A percentile compares a stretch with the other conserved stretches of the same genome.
Evolutionary conservation across 2,888 invertebrate species (phyloP).

Genomic region (Caenorhabditis doughertyi): DNA sequence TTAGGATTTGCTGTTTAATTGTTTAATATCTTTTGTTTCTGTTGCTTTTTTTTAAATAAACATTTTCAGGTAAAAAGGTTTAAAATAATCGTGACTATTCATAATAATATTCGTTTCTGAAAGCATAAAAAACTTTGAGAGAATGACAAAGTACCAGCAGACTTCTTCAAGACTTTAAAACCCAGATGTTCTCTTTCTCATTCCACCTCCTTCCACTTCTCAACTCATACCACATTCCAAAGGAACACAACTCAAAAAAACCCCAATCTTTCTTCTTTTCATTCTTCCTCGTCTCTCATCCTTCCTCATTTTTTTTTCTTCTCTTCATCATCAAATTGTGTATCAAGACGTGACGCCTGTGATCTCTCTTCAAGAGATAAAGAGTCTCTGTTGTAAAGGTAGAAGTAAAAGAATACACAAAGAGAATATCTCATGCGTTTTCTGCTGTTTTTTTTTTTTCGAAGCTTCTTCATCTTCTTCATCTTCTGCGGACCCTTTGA

Average conservation of each 20-base stretch:
- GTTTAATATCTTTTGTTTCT: conserved; percentile 1
- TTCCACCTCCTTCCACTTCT: not conserved
- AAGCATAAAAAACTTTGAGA: not conserved
- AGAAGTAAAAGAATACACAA: conserved; percentile 46
- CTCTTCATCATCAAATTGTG: conserved; percentile 32
- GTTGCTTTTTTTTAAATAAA: conserved; percentile 6
- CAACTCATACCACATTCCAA: conserved; percentile 40
- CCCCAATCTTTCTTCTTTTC: conserved; percentile 28
- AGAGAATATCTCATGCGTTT: conserved; percentile 32
- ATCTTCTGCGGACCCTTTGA: conserved; percentile 1
- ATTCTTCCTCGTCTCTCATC: conserved; percentile 13
- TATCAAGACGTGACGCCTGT: conserved; percentile 38
- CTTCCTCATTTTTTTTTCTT: conserved; percentile 1
- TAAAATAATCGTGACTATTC: not conserved
- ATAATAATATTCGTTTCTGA: not conserved
- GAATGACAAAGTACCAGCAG: not conserved
- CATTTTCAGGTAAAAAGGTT: not conserved
- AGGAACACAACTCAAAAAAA: conserved; percentile 44
- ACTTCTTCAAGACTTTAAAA: conserved; percentile 1
- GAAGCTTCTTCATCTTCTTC: not conserved
- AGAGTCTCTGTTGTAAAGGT: conserved; percentile 28
- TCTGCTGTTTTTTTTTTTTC: conserved; percentile 28
- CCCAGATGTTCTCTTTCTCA: conserved; percentile 40
- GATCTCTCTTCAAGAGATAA: conserved; percentile 10
- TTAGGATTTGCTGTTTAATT: conserved; percentile 21